These are phyloP conservation scores for Rugalucina vietnamica DNA, from an alignment of 2,888 invertebrate species.

Conservation along the genomic window DNA sequence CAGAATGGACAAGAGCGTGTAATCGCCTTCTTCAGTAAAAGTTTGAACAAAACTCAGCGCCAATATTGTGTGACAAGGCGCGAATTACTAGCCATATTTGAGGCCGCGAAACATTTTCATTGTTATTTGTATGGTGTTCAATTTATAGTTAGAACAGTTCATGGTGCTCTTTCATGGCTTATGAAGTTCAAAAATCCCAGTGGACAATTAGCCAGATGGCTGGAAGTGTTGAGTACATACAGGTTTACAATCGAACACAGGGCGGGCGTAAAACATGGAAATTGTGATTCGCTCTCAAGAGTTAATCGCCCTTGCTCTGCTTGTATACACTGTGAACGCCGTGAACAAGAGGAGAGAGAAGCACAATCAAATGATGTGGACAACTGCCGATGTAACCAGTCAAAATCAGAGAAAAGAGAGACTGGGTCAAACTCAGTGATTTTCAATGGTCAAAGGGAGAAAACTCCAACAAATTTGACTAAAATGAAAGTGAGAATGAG, in stretches of 20 bases:
- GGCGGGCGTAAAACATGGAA: neutral
- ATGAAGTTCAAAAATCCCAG: conserved; percentile 35
- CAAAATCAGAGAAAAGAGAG: neutral
- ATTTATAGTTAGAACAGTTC: conserved; percentile 34
- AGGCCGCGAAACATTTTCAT: conserved; percentile 41
- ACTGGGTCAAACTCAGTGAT: neutral
- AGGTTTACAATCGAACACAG: conserved; percentile 19
- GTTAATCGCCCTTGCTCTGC: neutral
- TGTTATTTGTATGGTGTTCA: conserved; percentile 47
- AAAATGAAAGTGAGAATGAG: too few species aligned
- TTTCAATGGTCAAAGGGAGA: neutral
- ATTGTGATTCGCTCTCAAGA: neutral
- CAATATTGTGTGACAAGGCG: conserved; percentile 39
- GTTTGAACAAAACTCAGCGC: conserved; percentile 29
- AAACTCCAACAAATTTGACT: neutral
- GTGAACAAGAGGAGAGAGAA: neutral
- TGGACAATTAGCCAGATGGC: conserved; percentile 52
- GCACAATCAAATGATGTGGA: neutral
- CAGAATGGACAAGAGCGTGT: conserved; percentile 34
- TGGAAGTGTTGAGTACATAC: conserved; percentile 34
- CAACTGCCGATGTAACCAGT: too few species aligned
- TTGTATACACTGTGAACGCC: neutral
- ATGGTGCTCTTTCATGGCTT: conserved; percentile 48
- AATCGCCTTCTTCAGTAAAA: conserved; percentile 38
- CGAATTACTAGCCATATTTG: conserved; percentile 50